Conservation (phyloP, 2,888 invertebrate species). For the Notocelia uddmanniana region DNA sequence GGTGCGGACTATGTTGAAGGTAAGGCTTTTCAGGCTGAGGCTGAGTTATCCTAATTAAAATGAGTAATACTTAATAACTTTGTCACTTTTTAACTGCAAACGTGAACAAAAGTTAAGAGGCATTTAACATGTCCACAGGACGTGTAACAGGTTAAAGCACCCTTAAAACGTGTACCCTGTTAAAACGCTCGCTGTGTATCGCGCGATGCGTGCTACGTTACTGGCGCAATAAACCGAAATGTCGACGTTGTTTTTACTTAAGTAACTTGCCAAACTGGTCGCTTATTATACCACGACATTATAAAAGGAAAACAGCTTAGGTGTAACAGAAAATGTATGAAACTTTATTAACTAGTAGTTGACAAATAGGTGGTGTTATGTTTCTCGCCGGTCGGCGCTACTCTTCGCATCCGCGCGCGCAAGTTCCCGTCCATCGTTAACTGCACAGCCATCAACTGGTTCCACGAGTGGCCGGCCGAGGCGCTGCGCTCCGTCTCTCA, state of each 20-base stretch:
- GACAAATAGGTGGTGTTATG: slow-evolving; percentile 90
- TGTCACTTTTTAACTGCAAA: too few relatives aligned
- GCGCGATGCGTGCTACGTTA: not conserved
- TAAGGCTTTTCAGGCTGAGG: slow-evolving; percentile 49
- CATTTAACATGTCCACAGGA: too few relatives aligned
- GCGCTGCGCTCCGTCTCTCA: slow-evolving; percentile 95
- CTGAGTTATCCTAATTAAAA: too few relatives aligned
- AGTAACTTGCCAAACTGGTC: too few relatives aligned
- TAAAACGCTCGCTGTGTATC: not conserved
- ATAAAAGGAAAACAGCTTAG: not conserved
- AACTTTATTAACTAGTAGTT: not conserved
- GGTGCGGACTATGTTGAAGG: slow-evolving; percentile 91
- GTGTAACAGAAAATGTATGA: not conserved
- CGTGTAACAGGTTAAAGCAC: too few relatives aligned
- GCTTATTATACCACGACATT: not conserved
- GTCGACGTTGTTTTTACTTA: not conserved
- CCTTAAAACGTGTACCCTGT: too few relatives aligned
- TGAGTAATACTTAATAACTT: too few relatives aligned
- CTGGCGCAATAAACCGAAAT: not conserved
- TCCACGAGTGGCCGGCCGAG: slow-evolving; percentile 98
- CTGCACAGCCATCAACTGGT: slow-evolving; percentile 98
- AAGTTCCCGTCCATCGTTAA: slow-evolving; percentile 98
- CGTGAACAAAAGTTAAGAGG: too few relatives aligned
- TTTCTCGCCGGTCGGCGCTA: slow-evolving; percentile 97
- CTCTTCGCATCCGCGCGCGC: slow-evolving; percentile 93